Conservation (phyloP, 2,113 vertebrate species). For the Labeo catla region DNA sequence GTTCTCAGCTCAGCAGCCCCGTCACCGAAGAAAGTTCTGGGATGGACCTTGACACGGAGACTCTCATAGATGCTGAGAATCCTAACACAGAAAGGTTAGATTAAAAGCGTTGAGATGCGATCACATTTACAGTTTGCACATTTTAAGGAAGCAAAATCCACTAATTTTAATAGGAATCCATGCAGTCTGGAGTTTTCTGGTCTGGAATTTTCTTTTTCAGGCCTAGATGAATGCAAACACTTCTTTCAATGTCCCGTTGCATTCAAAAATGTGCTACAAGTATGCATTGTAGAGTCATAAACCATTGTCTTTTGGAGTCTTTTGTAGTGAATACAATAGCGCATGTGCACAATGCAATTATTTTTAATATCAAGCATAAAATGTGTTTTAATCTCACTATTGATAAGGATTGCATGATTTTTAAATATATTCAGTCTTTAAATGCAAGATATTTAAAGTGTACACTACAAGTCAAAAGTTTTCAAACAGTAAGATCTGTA, state of each 20-base stretch:
- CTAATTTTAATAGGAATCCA: not conserved
- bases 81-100: conserved; percentile 81
- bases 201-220: too few species aligned
- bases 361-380: too few species aligned
- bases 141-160: not conserved
- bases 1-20: conserved; percentile 43
- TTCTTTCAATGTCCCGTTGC: not conserved
- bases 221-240: not conserved
- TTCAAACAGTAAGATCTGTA: too few species aligned
- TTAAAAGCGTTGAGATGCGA: not conserved
- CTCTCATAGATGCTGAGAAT: conserved; percentile 75
- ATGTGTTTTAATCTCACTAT: too few species aligned
- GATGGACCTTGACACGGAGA: conserved; percentile 79
- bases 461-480: too few species aligned
- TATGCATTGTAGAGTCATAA: not conserved
- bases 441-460: too few species aligned
- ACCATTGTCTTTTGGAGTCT: too few species aligned
- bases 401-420: too few species aligned
- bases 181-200: not conserved
- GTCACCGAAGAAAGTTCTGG: conserved; percentile 76
- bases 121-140: not conserved
- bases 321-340: too few species aligned
- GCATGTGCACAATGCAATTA: too few species aligned
- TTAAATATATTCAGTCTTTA: too few species aligned
- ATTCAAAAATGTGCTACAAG: not conserved